phyloP scores from a whole-genome alignment of 2,888 invertebrate genomes.

The Tachina fera region DNA sequence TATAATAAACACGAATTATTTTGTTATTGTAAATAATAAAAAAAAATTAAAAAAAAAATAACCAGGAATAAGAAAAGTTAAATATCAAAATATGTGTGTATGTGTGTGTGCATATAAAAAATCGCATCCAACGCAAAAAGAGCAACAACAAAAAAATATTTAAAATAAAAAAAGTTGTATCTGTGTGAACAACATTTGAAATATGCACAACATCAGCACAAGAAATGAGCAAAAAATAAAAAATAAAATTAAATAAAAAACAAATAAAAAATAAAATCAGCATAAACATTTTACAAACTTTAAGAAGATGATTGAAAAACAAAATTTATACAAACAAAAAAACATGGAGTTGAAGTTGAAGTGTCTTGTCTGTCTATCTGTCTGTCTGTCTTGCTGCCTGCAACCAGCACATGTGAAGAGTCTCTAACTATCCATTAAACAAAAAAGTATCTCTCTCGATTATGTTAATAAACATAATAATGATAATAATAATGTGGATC shows the following conservation, averaged over 20 bases:
- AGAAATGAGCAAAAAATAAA: conserved; percentile 42
- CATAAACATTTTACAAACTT: conserved; percentile 30
- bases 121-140: conserved; percentile 66
- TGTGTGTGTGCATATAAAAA: conserved; percentile 4
- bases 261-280: conserved; percentile 32
- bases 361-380: not conserved
- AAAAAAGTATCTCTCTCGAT: conserved; percentile 23
- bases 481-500: conserved; percentile 24
- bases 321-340: not conserved
- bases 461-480: conserved; percentile 26
- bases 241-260: conserved; percentile 38
- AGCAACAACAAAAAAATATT: not conserved
- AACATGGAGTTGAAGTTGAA: not conserved
- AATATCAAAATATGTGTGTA: not conserved
- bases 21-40: conserved; percentile 26
- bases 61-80: conserved; percentile 33
- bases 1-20: conserved; percentile 49
- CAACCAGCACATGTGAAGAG: conserved; percentile 2
- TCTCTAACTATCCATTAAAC: not conserved
- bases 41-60: conserved; percentile 41
- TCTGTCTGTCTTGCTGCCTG: not conserved
- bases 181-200: conserved; percentile 5
- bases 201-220: conserved; percentile 35
- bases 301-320: conserved; percentile 28
- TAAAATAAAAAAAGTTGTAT: not conserved